These are phyloP conservation scores for Nansenia antarctica DNA, from an alignment of 2,113 vertebrate species.

Conservation along the genomic window DNA sequence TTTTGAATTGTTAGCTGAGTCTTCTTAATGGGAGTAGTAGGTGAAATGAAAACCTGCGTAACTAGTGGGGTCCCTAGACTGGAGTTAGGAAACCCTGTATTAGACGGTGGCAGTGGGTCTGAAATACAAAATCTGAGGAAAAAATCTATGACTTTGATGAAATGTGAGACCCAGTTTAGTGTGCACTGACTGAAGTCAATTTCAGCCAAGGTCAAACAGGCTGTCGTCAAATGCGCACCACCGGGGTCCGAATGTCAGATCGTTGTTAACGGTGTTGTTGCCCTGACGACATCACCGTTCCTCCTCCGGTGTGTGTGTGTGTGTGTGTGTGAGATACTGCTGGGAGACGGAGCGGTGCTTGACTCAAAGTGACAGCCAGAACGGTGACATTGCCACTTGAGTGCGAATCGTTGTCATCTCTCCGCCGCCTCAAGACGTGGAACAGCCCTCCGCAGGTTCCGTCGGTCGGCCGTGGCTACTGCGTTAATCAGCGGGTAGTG, in stretches of 20 bases:
- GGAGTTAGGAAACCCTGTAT: neutral
- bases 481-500: constrained; percentile 4
- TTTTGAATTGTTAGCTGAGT: neutral
- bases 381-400: constrained; percentile 34
- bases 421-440: constrained; percentile 26
- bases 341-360: constrained; percentile 8
- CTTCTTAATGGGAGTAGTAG: neutral
- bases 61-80: neutral
- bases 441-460: neutral
- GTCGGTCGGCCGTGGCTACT: neutral
- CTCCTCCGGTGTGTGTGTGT: neutral
- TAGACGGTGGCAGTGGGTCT: neutral
- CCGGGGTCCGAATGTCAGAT: neutral
- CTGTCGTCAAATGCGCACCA: neutral
- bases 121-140: too few relatives aligned
- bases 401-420: neutral
- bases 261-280: neutral
- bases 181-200: constrained; percentile 11
- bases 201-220: constrained; percentile 24
- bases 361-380: constrained; percentile 32
- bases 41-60: neutral
- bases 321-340: constrained; percentile 5
- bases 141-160: constrained; percentile 25
- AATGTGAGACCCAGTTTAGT: constrained; percentile 8
- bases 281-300: neutral